phyloP scores from a whole-genome alignment of 2,113 vertebrate genomes.

The Salvelinus fontinalis region DNA sequence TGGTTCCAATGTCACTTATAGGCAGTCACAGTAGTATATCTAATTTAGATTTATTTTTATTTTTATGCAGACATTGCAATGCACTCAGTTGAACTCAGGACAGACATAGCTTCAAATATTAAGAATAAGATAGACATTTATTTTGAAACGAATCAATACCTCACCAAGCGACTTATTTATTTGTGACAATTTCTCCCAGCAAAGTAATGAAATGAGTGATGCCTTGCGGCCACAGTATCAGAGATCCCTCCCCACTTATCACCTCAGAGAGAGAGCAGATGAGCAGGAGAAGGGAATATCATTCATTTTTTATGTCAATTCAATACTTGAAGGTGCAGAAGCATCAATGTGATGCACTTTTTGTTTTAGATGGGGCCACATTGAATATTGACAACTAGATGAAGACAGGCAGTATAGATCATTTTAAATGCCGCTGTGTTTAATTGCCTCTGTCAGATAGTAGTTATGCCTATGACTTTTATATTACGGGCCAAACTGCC shows the following conservation, averaged over 20 bases:
- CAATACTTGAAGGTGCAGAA: slow-evolving; percentile 66
- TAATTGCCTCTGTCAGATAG: slow-evolving; percentile 66
- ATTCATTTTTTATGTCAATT: slow-evolving; percentile 78
- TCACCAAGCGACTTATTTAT: slow-evolving; percentile 64
- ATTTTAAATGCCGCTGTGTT: slow-evolving; percentile 72
- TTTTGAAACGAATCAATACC: slow-evolving; percentile 67
- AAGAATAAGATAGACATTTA: slow-evolving; percentile 59
- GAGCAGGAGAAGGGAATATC: slow-evolving; percentile 48
- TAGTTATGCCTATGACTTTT: slow-evolving; percentile 67
- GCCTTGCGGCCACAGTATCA: slow-evolving; percentile 68
- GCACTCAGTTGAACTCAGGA: slow-evolving; percentile 30
- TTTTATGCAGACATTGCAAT: slow-evolving; percentile 29
- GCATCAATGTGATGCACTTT: slow-evolving; percentile 64
- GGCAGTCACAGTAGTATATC: slow-evolving; percentile 25
- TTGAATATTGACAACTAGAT: slow-evolving; percentile 72
- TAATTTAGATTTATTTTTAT: slow-evolving; percentile 38
- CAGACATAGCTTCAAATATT: slow-evolving; percentile 66
- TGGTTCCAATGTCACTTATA: slow-evolving; percentile 33
- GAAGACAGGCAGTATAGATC: slow-evolving; percentile 65
- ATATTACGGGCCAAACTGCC: slow-evolving; percentile 63
- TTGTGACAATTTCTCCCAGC: slow-evolving; percentile 68
- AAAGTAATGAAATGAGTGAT: slow-evolving; percentile 44
- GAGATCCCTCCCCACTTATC: slow-evolving; percentile 55
- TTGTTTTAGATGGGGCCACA: slow-evolving; percentile 60
- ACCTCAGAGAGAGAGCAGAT: slow-evolving; percentile 50